Conservation (phyloP, 1,140 invertebrate species). For the Drosophila subobscura region DNA sequence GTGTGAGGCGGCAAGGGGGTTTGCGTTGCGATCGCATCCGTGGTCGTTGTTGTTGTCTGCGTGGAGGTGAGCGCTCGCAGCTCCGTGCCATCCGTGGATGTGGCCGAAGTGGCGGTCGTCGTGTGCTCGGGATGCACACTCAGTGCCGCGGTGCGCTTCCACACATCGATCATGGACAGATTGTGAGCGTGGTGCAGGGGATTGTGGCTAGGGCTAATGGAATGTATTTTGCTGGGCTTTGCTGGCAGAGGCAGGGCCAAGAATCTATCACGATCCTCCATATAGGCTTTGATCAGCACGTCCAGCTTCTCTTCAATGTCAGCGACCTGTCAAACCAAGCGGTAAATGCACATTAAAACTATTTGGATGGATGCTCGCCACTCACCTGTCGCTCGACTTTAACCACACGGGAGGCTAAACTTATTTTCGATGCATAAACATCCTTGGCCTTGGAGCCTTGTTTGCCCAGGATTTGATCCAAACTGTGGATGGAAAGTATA, state of each 20-base stretch:
- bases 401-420: slow-evolving; percentile 95
- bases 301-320: slow-evolving; percentile 97
- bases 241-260: slow-evolving; percentile 84
- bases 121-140: slow-evolving; percentile 78
- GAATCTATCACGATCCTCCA: slow-evolving; percentile 92
- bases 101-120: slow-evolving; percentile 19
- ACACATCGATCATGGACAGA: slow-evolving; percentile 73
- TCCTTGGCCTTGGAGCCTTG: slow-evolving; percentile 96
- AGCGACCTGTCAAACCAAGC: slow-evolving; percentile 88
- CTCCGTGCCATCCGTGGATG: slow-evolving; percentile 37
- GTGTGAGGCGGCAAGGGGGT: slow-evolving; percentile 67
- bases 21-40: slow-evolving; percentile 74
- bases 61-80: slow-evolving; percentile 62
- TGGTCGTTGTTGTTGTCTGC: slow-evolving; percentile 63
- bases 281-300: slow-evolving; percentile 95
- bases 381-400: slow-evolving; percentile 97
- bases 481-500: slow-evolving; percentile 52
- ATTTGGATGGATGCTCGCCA: neutral
- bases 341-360: neutral
- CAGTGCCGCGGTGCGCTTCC: slow-evolving; percentile 83
- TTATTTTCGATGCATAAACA: slow-evolving; percentile 96
- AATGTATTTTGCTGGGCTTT: slow-evolving; percentile 82
- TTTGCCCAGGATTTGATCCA: slow-evolving; percentile 97
- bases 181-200: slow-evolving; percentile 70
- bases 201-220: slow-evolving; percentile 82